phyloP scores from a whole-genome alignment of 2,797 vertebrate genomes.

The Hypotaenidia okinawae region DNA sequence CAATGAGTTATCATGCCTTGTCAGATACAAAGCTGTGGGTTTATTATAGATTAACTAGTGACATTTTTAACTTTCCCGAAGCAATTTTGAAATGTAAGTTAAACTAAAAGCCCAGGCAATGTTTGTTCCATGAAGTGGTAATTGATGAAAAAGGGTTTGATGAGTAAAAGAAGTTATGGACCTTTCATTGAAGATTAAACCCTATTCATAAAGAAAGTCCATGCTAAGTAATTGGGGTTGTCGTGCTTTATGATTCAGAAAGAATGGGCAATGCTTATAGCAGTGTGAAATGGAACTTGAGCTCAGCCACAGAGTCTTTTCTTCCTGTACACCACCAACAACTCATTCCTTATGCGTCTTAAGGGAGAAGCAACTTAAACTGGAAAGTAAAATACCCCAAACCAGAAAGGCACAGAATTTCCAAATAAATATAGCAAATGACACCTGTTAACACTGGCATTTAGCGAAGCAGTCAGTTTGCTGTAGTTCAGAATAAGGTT shows the following conservation, averaged over 20 bases:
- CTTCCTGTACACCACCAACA: background rate
- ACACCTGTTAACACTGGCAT: background rate
- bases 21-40: conserved; percentile 44
- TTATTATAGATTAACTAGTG: conserved; percentile 36
- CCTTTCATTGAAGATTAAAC: conserved; percentile 19
- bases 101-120: background rate
- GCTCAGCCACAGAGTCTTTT: background rate
- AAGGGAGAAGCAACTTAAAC: background rate
- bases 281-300: conserved; percentile 37
- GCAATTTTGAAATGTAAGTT: conserved; percentile 21
- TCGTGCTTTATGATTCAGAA: conserved; percentile 44
- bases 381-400: background rate
- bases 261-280: background rate
- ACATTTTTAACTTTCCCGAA: conserved; percentile 56
- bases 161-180: conserved; percentile 40
- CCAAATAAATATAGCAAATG: background rate
- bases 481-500: background rate
- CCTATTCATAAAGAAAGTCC: background rate
- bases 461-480: background rate
- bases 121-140: background rate
- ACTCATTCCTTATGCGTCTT: background rate
- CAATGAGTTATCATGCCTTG: conserved; percentile 23
- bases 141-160: conserved; percentile 33
- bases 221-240: background rate
- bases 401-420: background rate